Evolutionary conservation across 2,113 vertebrate genomes (phyloP), one percentile per base, ranked within the genome.

Genomic region (Nannospalax galili): DNA sequence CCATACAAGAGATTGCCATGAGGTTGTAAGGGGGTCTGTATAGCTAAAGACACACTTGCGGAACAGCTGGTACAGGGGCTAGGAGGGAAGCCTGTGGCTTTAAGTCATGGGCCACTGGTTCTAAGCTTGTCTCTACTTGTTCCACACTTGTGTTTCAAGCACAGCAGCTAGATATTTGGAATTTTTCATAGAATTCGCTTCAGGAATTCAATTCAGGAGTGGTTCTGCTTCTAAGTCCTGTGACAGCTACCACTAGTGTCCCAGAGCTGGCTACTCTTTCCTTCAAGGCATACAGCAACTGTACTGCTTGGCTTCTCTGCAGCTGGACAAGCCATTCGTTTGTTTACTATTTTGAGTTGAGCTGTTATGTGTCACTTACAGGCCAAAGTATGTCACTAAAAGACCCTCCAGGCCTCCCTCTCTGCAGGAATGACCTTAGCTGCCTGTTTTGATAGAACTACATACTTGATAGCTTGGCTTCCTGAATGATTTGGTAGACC

Each of bases 131-230:
- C 72, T 65, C 48, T 28, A 24, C n/a, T 92, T 32, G 16, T 62
- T 84, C 67, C 42, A 24, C 16, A 22, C 14, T 48, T 73, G 26
- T 75, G 60, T 85, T 84, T 92, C 30, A 94, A 40, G 58, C n/a
- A 60, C 3, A n/a, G 69, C 30, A 65, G 52, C 28, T 35, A 52
- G 85, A 65, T 19, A 16, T 42, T 42, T 78, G 60, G 10, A 32
- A n/a, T n/a, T 69, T 90, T n/a, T 48, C 16, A 4, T 14, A 64
- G 75, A 72, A 28, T 94, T 92, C 40, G 20, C 69, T 93, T 80
- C 92, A 52, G 48, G 75, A 72, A 28, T 94, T 90, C 40, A 26
- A 64, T 95, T 80, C 90, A 79, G 70, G 62, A 26, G 3, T 26
- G 35, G 73, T 91, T 60, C 28, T 26, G 40, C 62, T 88, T 15